Evolutionary conservation across 2,113 vertebrate species (phyloP), one percentile per base, ranked within the genome.

Genomic region (Cardinalis cardinalis): DNA sequence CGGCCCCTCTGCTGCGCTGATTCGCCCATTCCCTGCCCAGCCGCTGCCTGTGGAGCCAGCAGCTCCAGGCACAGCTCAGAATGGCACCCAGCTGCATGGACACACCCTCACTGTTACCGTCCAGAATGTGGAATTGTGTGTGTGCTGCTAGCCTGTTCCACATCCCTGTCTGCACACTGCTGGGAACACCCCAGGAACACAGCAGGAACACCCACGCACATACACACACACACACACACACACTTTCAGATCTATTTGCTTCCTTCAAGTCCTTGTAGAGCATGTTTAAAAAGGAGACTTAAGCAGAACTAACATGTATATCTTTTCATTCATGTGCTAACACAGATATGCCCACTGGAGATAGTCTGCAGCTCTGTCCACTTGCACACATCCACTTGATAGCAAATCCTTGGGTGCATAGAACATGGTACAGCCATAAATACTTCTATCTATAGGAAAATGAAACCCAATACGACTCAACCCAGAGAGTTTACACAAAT

Each of bases 21-120:
- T 85, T 85, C 43, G 80, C 34, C 14, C 32, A 49, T 65, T 95
- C 44, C 48, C 48, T 63, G 81, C 64, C 63, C n/a, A 1, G 28
- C 59, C 2, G 0, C 65, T 49, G 28, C 59, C 88, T 32, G 10
- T 11, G 3, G 46, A 25, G 79, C 25, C 58, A 24, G 21, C 23
- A 3, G 58, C 5, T 6, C 76, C 0, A 0, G 12, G 26, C 28
- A 28, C 0, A 1, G 82, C 84, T 74, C 6, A 1, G 1, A 0
- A 20, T 48, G 32, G 34, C 28, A 34, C 19, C 32, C 25, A 26
- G n/a, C 17, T 18, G 32, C 4, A 10, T 0, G 16, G 55, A 23
- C 10, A 38, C 8, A 20, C 6, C 3, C 18, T 29, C 1, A 1
- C 31, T 59, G 25, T 24, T 16, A 20, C 32, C 18, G 2, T 29